Evolutionary conservation across 1,140 invertebrate genomes (phyloP), one percentile per base, ranked within the genome.

Genomic region (Drosophila erecta): DNA sequence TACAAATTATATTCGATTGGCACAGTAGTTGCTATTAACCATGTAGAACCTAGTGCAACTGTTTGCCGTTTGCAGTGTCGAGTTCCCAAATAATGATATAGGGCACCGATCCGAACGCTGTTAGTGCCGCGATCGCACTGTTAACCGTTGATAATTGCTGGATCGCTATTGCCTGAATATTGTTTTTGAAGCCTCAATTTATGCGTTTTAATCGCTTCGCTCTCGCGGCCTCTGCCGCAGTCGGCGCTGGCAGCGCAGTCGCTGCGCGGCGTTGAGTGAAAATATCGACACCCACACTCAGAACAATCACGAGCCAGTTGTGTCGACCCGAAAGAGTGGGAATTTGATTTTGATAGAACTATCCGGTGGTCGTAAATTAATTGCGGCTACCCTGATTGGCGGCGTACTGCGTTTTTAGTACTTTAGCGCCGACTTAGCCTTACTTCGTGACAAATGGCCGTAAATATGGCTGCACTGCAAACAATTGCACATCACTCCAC

Each of bases 141-240:
- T 58, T 81, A 64, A 56, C 56, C 79, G 79, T 54, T 81, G 80
- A 84, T 84, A 84, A 84, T 84, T 79, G 80, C 53, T 70, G 50
- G 50, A 56, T 70, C 38, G 66, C 66, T 70, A 20, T 69, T 70
- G 62, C 64, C 64, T 38, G 76, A 76, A 72, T 67, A 79, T 83
- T 79, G 80, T 83, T 61, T 83, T 79, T 64, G 75, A 75, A 79
- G 59, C 74, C 71, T 66, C 57, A 59, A 83, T 79, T 75, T 76
- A 71, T 71, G 47, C 58, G 65, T 74, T 79, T 84, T 83, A 83
- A 83, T 83, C 80, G 61, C 60, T 60, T 54, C 43, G 57, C 54
- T 47, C 61, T 47, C 44, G 7, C 35, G n/a, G 41, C 43, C 43
- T 20, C 37, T 22, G 22, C 8, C 24, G 8, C n/a, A 1, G 47